These are phyloP conservation scores for Apogon talboti DNA, from an alignment of 2,797 vertebrate species.

Conservation along the genomic window DNA sequence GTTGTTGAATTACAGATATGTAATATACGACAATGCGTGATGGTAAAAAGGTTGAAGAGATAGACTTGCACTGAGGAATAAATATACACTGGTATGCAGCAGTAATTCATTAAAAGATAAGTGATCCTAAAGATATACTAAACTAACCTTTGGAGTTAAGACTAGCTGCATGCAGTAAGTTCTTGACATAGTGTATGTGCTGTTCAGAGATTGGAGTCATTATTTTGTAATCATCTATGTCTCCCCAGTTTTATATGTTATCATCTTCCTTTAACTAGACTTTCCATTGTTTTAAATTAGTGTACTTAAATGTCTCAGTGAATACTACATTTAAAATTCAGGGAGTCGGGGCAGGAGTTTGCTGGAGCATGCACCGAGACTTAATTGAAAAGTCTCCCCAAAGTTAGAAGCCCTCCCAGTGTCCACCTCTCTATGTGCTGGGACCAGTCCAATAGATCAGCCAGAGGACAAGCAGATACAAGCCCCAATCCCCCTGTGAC, in stretches of 20 bases:
- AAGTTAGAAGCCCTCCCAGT: conserved; percentile 62
- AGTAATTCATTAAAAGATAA: conserved; percentile 72
- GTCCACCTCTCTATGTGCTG: conserved; percentile 71
- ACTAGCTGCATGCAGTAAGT: conserved; percentile 31
- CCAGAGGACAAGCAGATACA: conserved; percentile 76
- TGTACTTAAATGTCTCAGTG: conserved; percentile 32
- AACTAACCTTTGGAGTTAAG: conserved; percentile 49
- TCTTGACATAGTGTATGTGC: conserved; percentile 2
- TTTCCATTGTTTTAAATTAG: conserved; percentile 27
- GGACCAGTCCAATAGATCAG: conserved; percentile 75
- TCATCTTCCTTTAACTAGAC: conserved; percentile 44
- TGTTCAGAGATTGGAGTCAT: conserved; percentile 22
- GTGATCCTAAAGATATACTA: conserved; percentile 38
- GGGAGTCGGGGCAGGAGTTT: conserved; percentile 42
- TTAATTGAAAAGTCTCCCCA: conserved; percentile 65
- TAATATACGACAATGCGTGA: conserved; percentile 51
- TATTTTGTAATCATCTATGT: conserved; percentile 40
- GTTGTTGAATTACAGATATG: conserved; percentile 22
- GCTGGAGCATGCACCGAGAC: conserved; percentile 53
- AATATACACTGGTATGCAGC: conserved; percentile 33
- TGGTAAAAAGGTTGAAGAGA: conserved; percentile 23
- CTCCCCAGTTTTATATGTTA: conserved; percentile 29
- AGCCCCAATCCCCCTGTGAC: conserved; percentile 73
- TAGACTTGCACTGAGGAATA: conserved; percentile 47
- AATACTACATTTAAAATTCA: conserved; percentile 37